These are phyloP conservation scores for Circaetus cinerascens DNA, from an alignment of 2,113 vertebrate species.

Conservation along the genomic window DNA sequence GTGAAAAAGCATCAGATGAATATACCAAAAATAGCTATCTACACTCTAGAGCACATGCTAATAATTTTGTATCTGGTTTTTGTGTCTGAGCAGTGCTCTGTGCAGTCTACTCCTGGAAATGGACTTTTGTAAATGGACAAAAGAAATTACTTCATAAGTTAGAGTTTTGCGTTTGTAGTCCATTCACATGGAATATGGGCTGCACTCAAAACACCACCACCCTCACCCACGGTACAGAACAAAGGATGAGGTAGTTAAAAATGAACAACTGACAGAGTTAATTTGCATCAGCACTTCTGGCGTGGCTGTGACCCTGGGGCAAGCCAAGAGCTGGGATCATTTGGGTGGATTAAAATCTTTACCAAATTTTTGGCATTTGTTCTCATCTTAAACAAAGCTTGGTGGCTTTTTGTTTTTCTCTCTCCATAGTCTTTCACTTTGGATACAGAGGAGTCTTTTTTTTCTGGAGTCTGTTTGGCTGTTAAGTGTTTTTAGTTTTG, in stretches of 20 bases:
- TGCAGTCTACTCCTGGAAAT: neutral
- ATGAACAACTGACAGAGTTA: constrained; percentile 40
- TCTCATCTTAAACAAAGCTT: neutral
- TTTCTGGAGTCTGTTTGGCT: neutral
- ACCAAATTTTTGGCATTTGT: neutral
- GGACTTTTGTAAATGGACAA: neutral
- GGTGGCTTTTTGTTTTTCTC: neutral
- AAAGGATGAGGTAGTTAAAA: constrained; percentile 51
- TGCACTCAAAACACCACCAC: neutral
- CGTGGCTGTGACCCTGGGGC: neutral
- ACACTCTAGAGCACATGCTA: neutral
- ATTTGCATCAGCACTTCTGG: constrained; percentile 15
- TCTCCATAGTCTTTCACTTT: neutral
- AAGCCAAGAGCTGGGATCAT: neutral
- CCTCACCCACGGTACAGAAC: neutral
- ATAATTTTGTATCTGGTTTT: neutral
- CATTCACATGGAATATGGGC: neutral
- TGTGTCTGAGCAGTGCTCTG: neutral
- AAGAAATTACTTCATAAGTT: constrained; percentile 7
- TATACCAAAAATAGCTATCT: neutral
- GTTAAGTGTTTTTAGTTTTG: neutral
- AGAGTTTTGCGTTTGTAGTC: neutral
- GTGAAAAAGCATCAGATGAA: neutral
- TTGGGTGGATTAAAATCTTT: constrained; percentile 30
- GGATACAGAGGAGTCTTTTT: neutral